These are phyloP conservation scores for Hydropsyche tenuis DNA, from an alignment of 1,140 invertebrate species.

Conservation along the genomic window DNA sequence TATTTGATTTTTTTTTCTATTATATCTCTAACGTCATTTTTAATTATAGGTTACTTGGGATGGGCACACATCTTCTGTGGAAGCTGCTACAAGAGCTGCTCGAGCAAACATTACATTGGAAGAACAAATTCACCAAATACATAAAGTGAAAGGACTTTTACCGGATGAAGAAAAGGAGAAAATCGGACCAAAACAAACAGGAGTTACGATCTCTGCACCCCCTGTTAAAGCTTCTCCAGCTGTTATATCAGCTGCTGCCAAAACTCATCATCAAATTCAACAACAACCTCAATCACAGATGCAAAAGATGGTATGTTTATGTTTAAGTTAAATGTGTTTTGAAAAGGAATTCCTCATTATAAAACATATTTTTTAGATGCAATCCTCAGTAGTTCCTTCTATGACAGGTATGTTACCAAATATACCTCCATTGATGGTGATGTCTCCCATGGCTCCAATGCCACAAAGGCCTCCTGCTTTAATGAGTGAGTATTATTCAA, in stretches of 20 bases:
- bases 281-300: slow-evolving; percentile 33
- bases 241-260: slow-evolving; percentile 52
- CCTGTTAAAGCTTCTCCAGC: slow-evolving; percentile 51
- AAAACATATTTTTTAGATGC: slow-evolving; percentile 38
- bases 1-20: not conserved
- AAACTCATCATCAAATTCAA: slow-evolving; percentile 47
- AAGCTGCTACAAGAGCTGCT: slow-evolving; percentile 89
- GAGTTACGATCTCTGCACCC: slow-evolving; percentile 50
- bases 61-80: slow-evolving; percentile 94
- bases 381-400: slow-evolving; percentile 58
- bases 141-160: slow-evolving; percentile 91
- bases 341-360: not conserved
- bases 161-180: slow-evolving; percentile 95
- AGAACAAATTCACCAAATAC: slow-evolving; percentile 97
- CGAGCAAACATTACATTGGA: slow-evolving; percentile 95
- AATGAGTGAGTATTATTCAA: slow-evolving; percentile 35
- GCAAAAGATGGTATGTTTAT: slow-evolving; percentile 25
- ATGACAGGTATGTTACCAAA: slow-evolving; percentile 74
- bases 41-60: slow-evolving; percentile 85
- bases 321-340: not conserved
- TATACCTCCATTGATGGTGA: slow-evolving; percentile 67
- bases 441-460: slow-evolving; percentile 57
- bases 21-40: not conserved
- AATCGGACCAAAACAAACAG: slow-evolving; percentile 79
- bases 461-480: slow-evolving; percentile 39